Base-by-base conservation (phyloP, 2,113 vertebrate species). In the Sphaerodactylus townsendi region DNA sequence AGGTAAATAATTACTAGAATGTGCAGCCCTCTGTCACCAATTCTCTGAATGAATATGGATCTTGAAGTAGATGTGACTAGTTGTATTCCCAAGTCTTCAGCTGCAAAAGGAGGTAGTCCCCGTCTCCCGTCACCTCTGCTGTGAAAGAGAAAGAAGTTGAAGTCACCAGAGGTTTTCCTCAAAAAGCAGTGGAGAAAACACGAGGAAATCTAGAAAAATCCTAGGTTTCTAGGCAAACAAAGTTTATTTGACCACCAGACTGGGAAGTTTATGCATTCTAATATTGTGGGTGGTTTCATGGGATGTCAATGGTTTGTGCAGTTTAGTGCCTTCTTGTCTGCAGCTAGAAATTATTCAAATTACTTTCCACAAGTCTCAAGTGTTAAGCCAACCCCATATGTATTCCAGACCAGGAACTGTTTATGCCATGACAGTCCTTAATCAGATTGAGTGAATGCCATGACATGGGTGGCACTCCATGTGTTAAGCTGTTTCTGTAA, bases 41-140 rank as follows among this genome's bases (percentile, higher is more conserved):
- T 30, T 25, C 13, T 66, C 2, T 0, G 10, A 13, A 19, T 2
- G 2, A 25, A 48, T 9, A 39, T 3, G 28, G 39, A 30, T 4
- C 0, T 3, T 39, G 33, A 19, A 81, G 66, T 14, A 3, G 11
- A 28, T 41, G 19, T 39, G n/a, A 78, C 37, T 15, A 28, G 39
- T 7, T 2, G n/a, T 21, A 19, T 68, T 79, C n/a, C 41, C 13
- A 39, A 79, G 8, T 4, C 1, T 0, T 0, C 0, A 1, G 0
- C 1, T 10, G 37, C 53, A 10, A 1, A 44, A 6, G 0, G n/a
- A 84, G n/a, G 14, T 35, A 39, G 69, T 46, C 48, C 0, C 11
- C 33, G 44, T 11, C 48, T 30, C 0, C 2, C 74, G 56, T 14
- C 69, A 3, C 50, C 69, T 44, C 41, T 23, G 11, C 21, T 80